Percentiles rank a stretch among this genome's conserved stretches.
Evolutionary conservation across 2,797 vertebrate genomes (phyloP).

Genomic region (Takifugu ocellatus): DNA sequence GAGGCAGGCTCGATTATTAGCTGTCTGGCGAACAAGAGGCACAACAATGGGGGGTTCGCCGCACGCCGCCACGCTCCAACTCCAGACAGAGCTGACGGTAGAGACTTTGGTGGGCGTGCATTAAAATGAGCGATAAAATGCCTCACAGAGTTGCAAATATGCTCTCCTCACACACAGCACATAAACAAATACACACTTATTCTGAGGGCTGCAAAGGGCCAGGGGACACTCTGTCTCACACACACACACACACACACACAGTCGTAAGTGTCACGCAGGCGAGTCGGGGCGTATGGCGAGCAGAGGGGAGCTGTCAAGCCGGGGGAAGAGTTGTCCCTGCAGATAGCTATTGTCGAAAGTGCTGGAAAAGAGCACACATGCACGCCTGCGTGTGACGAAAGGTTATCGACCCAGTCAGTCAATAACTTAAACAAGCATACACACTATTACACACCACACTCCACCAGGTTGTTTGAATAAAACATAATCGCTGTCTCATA

Average conservation of each 20-base stretch:
- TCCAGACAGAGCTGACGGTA: conserved; percentile 13
- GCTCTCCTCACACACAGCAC: conserved; percentile 4
- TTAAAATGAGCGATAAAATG: conserved; percentile 37
- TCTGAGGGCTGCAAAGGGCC: conserved; percentile 33
- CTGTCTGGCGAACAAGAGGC: conserved; percentile 51
- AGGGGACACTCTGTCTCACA: conserved; percentile 56
- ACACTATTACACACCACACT: neutral
- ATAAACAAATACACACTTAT: conserved; percentile 11
- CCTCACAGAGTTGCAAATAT: conserved; percentile 25
- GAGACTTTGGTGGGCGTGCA: conserved; percentile 15
- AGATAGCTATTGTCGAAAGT: conserved; percentile 51
- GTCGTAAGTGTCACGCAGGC: conserved; percentile 61
- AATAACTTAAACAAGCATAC: conserved; percentile 16
- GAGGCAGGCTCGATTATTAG: conserved; percentile 52
- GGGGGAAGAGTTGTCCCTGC: conserved; percentile 45
- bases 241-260: conserved; percentile 1
- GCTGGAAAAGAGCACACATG: conserved; percentile 19
- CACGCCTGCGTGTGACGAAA: conserved; percentile 13
- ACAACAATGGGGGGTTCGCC: conserved; percentile 35
- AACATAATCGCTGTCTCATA: neutral
- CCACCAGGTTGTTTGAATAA: conserved; percentile 3
- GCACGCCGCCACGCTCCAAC: conserved; percentile 24
- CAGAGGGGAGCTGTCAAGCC: conserved; percentile 57
- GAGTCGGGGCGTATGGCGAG: conserved; percentile 38
- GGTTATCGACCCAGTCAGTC: conserved; percentile 39